Conservation (phyloP, 2,888 invertebrate genomes). For the Drosophila pegasa region DNA sequence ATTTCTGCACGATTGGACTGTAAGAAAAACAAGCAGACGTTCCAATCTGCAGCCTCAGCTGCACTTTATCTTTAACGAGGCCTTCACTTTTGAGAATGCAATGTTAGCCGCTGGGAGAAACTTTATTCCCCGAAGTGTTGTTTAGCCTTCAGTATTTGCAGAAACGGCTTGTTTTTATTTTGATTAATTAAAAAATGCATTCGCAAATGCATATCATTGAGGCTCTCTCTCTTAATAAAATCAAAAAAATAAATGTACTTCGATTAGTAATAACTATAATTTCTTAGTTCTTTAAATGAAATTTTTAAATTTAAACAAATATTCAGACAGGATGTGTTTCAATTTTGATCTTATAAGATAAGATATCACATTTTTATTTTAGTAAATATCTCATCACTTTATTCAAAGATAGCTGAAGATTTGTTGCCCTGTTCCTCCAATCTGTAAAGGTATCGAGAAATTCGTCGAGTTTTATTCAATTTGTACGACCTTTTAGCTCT, state of each 20-base stretch:
- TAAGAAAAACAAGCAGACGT: slow-evolving; percentile 34
- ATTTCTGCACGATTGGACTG: slow-evolving; percentile 14
- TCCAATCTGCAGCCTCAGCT: slow-evolving; percentile 40
- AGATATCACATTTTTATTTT: too few species aligned
- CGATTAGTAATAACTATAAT: background rate
- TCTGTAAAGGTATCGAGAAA: slow-evolving; percentile 5
- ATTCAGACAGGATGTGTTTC: too few species aligned
- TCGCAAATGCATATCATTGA: too few species aligned
- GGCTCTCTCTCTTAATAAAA: too few species aligned
- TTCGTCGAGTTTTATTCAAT: slow-evolving; percentile 72
- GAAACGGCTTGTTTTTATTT: slow-evolving; percentile 8
- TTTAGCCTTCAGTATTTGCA: slow-evolving; percentile 21
- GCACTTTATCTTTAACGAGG: slow-evolving; percentile 41
- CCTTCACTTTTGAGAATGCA: slow-evolving; percentile 64
- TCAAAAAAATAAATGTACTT: background rate
- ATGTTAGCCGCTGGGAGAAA: slow-evolving; percentile 25
- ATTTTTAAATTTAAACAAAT: background rate
- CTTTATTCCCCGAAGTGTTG: slow-evolving; percentile 52
- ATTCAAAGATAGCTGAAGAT: too few species aligned
- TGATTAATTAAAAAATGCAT: slow-evolving; percentile 58
- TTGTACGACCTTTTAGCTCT: slow-evolving; percentile 73
- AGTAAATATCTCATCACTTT: too few species aligned
- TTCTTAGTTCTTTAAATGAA: background rate
- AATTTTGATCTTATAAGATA: too few species aligned
- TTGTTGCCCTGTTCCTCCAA: background rate